Conservation (phyloP, 1,140 invertebrate genomes). For the Sipha flava region DNA sequence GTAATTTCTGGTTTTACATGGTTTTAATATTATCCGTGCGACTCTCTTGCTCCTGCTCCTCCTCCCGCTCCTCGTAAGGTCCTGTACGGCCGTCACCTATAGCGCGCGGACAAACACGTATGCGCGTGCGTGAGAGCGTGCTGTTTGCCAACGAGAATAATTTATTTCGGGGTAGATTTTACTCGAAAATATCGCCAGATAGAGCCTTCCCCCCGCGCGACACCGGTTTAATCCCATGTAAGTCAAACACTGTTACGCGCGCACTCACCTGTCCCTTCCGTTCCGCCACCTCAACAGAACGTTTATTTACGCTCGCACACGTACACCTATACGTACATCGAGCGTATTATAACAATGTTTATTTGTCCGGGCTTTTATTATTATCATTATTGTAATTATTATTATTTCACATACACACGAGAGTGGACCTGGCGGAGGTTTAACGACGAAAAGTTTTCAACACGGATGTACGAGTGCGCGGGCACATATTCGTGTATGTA, state of each 20-base stretch:
- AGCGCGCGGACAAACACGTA: too few species aligned
- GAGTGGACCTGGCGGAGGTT: slow-evolving; percentile 1
- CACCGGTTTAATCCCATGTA: slow-evolving; percentile 8
- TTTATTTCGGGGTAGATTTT: slow-evolving; percentile 8
- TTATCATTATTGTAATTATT: background rate
- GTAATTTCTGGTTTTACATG: slow-evolving; percentile 1
- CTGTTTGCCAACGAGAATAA: background rate
- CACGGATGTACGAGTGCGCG: background rate
- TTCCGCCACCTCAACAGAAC: background rate
- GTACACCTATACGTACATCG: too few species aligned
- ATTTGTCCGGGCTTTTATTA: slow-evolving; percentile 20
- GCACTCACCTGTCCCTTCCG: background rate
- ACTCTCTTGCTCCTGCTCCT: too few species aligned
- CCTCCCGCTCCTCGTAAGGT: too few species aligned
- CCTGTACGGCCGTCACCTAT: too few species aligned
- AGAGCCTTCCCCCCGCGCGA: too few species aligned
- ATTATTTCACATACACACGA: background rate
- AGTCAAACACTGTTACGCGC: background rate
- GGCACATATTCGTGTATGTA: too few species aligned
- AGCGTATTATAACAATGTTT: background rate
- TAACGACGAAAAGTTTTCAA: slow-evolving; percentile 23
- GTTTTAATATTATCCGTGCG: slow-evolving; percentile 2
- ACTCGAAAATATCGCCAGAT: slow-evolving; percentile 2
- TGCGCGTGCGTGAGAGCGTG: background rate
- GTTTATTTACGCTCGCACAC: slow-evolving; percentile 9